These are phyloP conservation scores for Spicauda simplicius DNA, from an alignment of 2,888 invertebrate genomes.

Conservation along the genomic window DNA sequence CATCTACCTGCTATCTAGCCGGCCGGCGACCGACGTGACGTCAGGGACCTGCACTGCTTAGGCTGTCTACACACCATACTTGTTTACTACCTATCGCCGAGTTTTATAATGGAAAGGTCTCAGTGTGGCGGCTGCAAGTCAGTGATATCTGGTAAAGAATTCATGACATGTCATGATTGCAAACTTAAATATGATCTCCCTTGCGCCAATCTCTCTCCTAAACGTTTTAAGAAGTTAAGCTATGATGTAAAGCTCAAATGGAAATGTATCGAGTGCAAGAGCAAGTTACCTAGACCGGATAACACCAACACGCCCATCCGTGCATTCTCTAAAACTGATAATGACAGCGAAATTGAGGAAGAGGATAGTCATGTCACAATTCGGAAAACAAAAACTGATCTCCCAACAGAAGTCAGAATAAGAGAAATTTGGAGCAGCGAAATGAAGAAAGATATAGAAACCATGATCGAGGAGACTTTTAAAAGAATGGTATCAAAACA, in stretches of 20 bases:
- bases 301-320: slow-evolving; percentile 13
- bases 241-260: neutral
- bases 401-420: neutral
- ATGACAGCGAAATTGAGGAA: too few relatives aligned
- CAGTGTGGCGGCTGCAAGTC: slow-evolving; percentile 1
- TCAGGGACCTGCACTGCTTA: neutral
- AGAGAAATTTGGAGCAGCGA: neutral
- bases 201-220: neutral
- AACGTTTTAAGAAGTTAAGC: neutral
- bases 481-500: too few relatives aligned
- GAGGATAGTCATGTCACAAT: neutral
- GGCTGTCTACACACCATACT: neutral
- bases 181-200: slow-evolving; percentile 8
- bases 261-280: slow-evolving; percentile 16
- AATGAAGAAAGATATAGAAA: neutral
- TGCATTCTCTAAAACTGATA: too few relatives aligned
- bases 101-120: neutral
- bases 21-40: neutral
- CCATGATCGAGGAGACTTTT: neutral
- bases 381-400: neutral
- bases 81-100: neutral
- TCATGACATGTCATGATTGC: slow-evolving; percentile 12
- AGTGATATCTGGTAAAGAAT: slow-evolving; percentile 22
- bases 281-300: neutral
- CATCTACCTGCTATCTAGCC: neutral